These are phyloP conservation scores for Oligia latruncula DNA, from an alignment of 2,888 invertebrate species.

Conservation along the genomic window DNA sequence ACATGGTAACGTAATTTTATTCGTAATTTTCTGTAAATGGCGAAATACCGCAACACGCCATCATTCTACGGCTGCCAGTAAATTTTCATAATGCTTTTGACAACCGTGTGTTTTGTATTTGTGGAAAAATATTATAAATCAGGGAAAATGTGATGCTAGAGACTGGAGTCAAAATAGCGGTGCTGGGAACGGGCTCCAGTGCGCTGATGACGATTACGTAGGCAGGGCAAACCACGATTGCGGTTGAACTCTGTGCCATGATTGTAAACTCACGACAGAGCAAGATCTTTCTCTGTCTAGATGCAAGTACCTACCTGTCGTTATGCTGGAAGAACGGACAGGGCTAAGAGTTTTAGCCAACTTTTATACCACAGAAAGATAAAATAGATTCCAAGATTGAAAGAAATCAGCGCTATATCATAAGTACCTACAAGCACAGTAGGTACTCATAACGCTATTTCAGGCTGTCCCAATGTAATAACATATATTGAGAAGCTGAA, in stretches of 20 bases:
- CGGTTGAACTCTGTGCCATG: not conserved
- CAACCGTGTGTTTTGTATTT: conserved; percentile 26
- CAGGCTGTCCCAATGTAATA: conserved; percentile 6
- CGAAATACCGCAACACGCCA: conserved; percentile 25
- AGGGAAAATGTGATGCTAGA: conserved; percentile 4
- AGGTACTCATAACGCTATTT: not conserved
- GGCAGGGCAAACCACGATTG: not conserved
- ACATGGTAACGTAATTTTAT: conserved; percentile 37
- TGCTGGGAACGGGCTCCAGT: not conserved
- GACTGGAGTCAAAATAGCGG: not conserved
- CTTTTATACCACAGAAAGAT: not conserved
- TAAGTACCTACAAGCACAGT: not conserved
- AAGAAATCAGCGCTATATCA: not conserved
- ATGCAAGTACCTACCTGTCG: too few species aligned
- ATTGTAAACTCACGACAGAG: not conserved
- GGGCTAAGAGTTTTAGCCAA: not conserved
- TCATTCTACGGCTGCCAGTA: conserved; percentile 22
- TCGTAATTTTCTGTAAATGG: conserved; percentile 48
- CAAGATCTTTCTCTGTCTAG: not conserved
- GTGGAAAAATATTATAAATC: conserved; percentile 23
- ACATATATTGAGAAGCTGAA: conserved; percentile 21
- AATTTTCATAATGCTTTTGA: conserved; percentile 49
- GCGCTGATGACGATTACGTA: not conserved
- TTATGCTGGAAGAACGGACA: not conserved
- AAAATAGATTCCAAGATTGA: not conserved